Evolutionary conservation across 2,888 invertebrate genomes (phyloP).

Genomic region (Caenorhabditis wallacei): DNA sequence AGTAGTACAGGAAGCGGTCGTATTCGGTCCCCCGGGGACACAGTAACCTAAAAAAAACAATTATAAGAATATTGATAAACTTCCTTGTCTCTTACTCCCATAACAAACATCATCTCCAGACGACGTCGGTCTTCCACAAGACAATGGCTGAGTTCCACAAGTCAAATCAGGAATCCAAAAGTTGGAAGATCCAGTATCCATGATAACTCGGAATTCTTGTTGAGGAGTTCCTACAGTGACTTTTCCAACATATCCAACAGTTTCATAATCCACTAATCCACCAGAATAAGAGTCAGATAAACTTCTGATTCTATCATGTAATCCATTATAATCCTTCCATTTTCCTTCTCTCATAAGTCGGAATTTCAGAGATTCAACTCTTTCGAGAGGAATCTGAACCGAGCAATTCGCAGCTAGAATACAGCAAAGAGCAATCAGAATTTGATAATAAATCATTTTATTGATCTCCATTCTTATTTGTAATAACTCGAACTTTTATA

Average conservation of each 20-base stretch:
- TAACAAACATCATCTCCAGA: background rate
- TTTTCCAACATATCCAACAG: conserved; percentile 25
- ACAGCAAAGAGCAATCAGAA: background rate
- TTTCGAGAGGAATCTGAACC: conserved; percentile 20
- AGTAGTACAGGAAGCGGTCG: conserved; percentile 3
- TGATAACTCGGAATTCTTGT: conserved; percentile 28
- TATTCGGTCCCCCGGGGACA: conserved; percentile 26
- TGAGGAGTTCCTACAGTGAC: conserved; percentile 17
- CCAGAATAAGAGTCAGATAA: conserved; percentile 9
- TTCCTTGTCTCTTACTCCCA: conserved; percentile 6
- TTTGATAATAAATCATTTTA: conserved; percentile 19
- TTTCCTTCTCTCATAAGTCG: conserved; percentile 28
- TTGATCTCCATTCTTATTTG: background rate
- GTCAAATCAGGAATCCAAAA: conserved; percentile 13
- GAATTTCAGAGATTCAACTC: conserved; percentile 19
- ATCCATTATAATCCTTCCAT: conserved; percentile 27
- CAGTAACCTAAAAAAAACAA: conserved; percentile 21
- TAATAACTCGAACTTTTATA: conserved; percentile 15
- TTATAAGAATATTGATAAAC: background rate
- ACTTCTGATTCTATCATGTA: conserved; percentile 10
- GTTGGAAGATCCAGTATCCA: conserved; percentile 35
- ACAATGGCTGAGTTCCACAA: conserved; percentile 8
- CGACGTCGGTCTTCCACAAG: background rate
- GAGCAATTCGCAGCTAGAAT: background rate
- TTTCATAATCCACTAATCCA: conserved; percentile 11